Base-by-base conservation (phyloP, 92 coral and sea anemone species). In the Siderastrea radians region DNA sequence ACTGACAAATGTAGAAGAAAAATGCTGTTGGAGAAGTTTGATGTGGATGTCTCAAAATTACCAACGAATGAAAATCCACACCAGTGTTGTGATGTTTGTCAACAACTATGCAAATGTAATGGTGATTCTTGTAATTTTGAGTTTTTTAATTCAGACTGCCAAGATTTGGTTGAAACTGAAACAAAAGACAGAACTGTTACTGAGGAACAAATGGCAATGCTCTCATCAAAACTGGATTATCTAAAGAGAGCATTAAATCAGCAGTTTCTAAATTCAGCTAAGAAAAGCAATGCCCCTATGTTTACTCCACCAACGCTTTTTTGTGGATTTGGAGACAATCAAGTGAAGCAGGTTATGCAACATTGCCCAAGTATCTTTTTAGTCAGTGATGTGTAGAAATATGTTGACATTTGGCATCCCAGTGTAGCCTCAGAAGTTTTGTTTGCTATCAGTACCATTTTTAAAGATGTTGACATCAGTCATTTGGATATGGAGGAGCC, bases 81-180 rank as follows among this genome's bases (percentile, higher is more conserved):
- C 79, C 73, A 70, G 66, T 91, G 92, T 68, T 92, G 95, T 79
- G 92, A 88, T 80, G 55, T 79, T 62, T 92, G 95, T 19, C 92
- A 92, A 79, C 8, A 57, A 60, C 49, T 60, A 26, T 91, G 92
- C 73, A 84, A 82, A 74, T 91, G 94, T 87, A 54, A 50, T 79
- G 90, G 93, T 9, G 81, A 78, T 3, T 13, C 75, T 10, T 90
- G 87, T 45, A 49, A 49, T 64, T 87, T 76, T 86, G 58, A 19
- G 43, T 87, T 71, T 81, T 87, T 69, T 87, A 38, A 87, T 71
- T 51, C 71, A 12, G 54, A 55, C 43, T 9, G 50, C 38, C 55
- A 19, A 1, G 69, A 45, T 12, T 38, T 44, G 71, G 58, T 44
- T 46, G 77, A 58, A 79, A 62, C 44, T 68, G 78, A 62, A 77